Base-by-base conservation (phyloP, 2,113 vertebrate species). In the Piaya cayana region DNA sequence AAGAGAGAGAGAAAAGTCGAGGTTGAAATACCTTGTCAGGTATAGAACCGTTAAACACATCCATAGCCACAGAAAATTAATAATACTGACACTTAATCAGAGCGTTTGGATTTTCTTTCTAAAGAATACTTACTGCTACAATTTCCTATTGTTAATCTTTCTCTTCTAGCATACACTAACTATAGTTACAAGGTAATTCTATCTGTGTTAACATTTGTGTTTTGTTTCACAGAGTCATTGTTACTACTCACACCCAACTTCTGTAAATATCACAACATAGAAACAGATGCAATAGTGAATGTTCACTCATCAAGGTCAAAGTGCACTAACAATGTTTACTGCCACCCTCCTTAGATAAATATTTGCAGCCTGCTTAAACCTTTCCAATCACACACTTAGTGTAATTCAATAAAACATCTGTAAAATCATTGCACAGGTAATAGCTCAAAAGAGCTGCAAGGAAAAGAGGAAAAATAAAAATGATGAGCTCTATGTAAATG, bases 1-100 rank as follows among this genome's bases (percentile, higher is more conserved):
- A 97, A 97, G 91, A 72, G 67, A 77, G 26, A 93, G 84, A 96
- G 71, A 89, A 82, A 95, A 97, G 93, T 60, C 64, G 69, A 58
- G 21, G 65, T 9, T 96, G 92, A 88, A 94, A 50, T 43, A 59
- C 20, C 50, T 5, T 39, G 21, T 58, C 50, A 60, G 76, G 70
- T 22, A 81, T 11, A 58, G 69, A 87, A 49, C 27, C 37, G 39
- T 37, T 21, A 21, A 45, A 82, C 8, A 7, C 1, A 36, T 4
- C 34, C 23, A 69, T 2, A 70, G 21, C 32, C n/a, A 67, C 34
- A 70, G 26, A 26, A 80, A 20, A 39, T 39, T 11, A 39, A 12
- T 5, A 52, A 27, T 2, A 8, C 22, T 52, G 71, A 47, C 18
- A 50, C 1, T 29, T 67, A 22, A 52, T 34, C 62, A 8, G 39